Conservation (phyloP, 2,797 vertebrate genomes). For the Peromyscus attwateri region DNA sequence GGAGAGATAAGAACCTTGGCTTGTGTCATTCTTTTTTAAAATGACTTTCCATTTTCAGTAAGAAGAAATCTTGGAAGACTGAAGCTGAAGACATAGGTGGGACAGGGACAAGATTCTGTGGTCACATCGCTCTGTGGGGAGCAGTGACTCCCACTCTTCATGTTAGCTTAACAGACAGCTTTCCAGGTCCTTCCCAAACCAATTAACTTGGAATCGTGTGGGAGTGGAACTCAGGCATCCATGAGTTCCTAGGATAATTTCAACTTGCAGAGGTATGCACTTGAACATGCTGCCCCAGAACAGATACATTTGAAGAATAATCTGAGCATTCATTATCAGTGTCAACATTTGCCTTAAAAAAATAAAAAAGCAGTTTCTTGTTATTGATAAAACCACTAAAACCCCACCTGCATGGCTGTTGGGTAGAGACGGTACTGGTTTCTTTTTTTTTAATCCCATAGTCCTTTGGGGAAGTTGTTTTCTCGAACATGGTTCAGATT, state of each 20-base stretch:
- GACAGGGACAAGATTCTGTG: neutral
- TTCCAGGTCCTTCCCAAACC: neutral
- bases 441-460: neutral
- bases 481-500: neutral
- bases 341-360: constrained; percentile 10
- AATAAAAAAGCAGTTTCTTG: neutral
- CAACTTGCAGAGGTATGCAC: neutral
- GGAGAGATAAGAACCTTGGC: neutral
- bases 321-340: neutral
- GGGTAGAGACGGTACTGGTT: neutral
- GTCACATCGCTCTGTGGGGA: neutral
- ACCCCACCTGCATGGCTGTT: neutral
- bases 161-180: neutral
- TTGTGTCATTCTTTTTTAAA: neutral
- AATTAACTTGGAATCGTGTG: constrained; percentile 16
- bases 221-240: neutral
- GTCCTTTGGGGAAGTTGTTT: constrained; percentile 28
- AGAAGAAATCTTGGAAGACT: constrained; percentile 2
- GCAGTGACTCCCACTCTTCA: neutral
- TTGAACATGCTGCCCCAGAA: neutral
- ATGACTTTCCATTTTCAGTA: constrained; percentile 2
- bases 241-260: neutral
- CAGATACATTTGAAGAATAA: neutral
- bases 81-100: neutral
- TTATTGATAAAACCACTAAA: neutral